Evolutionary conservation across 1,140 invertebrate genomes (phyloP).

Genomic region (Trichonephila clavipes): DNA sequence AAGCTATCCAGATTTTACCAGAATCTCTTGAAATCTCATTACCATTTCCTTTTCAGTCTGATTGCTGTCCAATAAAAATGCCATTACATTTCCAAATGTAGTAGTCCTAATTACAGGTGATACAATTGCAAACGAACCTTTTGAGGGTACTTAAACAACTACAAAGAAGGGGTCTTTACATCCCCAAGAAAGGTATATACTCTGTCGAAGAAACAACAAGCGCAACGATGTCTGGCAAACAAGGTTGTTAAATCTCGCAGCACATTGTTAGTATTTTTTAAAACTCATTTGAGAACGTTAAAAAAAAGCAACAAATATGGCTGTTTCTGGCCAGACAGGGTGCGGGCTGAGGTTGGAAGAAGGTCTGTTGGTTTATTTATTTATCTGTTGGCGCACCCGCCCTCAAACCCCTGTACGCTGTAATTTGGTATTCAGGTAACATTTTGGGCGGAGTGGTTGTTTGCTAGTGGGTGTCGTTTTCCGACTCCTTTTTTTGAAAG

Average conservation of each 20-base stretch:
- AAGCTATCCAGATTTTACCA: too few species aligned
- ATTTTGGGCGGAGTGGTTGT: slow-evolving; percentile 54
- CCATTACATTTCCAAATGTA: neutral
- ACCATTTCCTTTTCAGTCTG: too few species aligned
- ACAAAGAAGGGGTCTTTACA: neutral
- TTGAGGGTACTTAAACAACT: neutral
- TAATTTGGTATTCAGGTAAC: slow-evolving; percentile 59
- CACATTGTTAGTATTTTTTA: slow-evolving; percentile 44
- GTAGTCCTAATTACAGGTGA: neutral
- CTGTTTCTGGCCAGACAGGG: slow-evolving; percentile 40
- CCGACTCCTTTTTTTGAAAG: slow-evolving; percentile 26
- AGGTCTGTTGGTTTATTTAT: slow-evolving; percentile 17
- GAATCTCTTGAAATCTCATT: too few species aligned
- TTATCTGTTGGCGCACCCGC: slow-evolving; percentile 22
- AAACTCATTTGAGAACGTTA: slow-evolving; percentile 7
- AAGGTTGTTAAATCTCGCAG: neutral
- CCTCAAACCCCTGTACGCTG: slow-evolving; percentile 34
- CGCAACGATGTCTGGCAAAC: neutral
- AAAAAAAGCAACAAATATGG: neutral
- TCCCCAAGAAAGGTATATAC: neutral
- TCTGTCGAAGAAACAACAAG: neutral
- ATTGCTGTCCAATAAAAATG: neutral
- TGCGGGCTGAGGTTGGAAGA: slow-evolving; percentile 18
- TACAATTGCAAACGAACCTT: neutral
- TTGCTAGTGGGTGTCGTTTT: slow-evolving; percentile 52